Conservation (phyloP, 2,113 vertebrate genomes). For the Dasypus novemcinctus region DNA sequence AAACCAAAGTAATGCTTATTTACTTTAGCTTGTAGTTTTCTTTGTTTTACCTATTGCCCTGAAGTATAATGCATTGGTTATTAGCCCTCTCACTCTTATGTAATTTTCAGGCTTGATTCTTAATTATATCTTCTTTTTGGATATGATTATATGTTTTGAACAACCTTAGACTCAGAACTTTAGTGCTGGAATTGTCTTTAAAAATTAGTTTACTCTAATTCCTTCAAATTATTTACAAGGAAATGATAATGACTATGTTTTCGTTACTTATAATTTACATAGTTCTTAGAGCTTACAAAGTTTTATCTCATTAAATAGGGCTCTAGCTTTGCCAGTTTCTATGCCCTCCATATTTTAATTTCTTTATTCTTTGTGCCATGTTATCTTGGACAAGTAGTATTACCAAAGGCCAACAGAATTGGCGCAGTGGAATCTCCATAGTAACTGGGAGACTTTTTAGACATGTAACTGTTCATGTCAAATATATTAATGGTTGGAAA, state of each 20-base stretch:
- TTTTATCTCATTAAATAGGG: neutral
- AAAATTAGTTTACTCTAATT: neutral
- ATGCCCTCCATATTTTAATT: neutral
- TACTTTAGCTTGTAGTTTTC: neutral
- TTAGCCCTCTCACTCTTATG: neutral
- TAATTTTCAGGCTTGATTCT: constrained; percentile 10
- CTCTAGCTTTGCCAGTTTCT: neutral
- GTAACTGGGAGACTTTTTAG: neutral
- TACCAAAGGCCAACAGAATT: neutral
- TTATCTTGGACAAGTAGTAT: neutral
- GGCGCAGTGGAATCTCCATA: neutral
- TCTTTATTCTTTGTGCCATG: neutral
- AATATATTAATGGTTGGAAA: neutral
- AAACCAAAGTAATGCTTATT: neutral
- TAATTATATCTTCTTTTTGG: neutral
- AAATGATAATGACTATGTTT: neutral
- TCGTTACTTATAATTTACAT: neutral
- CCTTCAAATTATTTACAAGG: neutral
- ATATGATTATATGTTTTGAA: neutral
- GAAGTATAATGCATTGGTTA: neutral
- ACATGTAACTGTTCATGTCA: neutral
- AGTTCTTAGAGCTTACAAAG: neutral
- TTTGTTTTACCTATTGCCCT: neutral
- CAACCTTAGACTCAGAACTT: neutral
- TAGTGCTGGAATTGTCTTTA: neutral